phyloP scores from a whole-genome alignment of 2,797 vertebrate genomes.

The Schizopygopsis pylzovi region DNA sequence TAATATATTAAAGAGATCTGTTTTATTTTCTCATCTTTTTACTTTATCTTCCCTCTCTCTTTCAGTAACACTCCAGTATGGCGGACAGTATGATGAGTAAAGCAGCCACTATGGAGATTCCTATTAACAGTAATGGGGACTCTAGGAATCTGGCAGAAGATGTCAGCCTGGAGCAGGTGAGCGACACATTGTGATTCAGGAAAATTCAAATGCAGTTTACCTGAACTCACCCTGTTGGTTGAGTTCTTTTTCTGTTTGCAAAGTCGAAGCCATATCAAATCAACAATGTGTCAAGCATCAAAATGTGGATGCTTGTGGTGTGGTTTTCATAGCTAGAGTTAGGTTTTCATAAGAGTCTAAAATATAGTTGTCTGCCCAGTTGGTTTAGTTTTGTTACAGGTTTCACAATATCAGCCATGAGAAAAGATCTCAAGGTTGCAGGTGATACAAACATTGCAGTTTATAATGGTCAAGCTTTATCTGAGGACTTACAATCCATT shows the following conservation, averaged over 20 bases:
- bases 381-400: not conserved
- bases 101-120: constrained; percentile 90
- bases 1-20: not conserved
- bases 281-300: not conserved
- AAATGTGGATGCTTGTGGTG: not conserved
- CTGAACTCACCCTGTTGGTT: not conserved
- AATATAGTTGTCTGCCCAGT: not conserved
- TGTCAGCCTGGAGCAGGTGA: constrained; percentile 87
- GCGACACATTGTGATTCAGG: not conserved
- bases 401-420: constrained; percentile 25
- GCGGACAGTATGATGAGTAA: constrained; percentile 89
- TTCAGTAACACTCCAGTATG: constrained; percentile 80
- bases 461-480: not conserved
- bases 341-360: not conserved
- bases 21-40: constrained; percentile 12
- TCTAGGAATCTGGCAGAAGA: constrained; percentile 82
- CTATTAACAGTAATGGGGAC: constrained; percentile 87
- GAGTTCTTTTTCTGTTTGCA: not conserved
- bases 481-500: not conserved
- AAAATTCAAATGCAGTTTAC: not conserved
- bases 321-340: not conserved
- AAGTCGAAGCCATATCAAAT: not conserved
- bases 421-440: constrained; percentile 44
- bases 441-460: constrained; percentile 44
- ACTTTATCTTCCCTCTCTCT: constrained; percentile 44